Evolutionary conservation across 2,113 vertebrate species (phyloP), one percentile per base, ranked within the genome.

Genomic region (Jacana jacana): DNA sequence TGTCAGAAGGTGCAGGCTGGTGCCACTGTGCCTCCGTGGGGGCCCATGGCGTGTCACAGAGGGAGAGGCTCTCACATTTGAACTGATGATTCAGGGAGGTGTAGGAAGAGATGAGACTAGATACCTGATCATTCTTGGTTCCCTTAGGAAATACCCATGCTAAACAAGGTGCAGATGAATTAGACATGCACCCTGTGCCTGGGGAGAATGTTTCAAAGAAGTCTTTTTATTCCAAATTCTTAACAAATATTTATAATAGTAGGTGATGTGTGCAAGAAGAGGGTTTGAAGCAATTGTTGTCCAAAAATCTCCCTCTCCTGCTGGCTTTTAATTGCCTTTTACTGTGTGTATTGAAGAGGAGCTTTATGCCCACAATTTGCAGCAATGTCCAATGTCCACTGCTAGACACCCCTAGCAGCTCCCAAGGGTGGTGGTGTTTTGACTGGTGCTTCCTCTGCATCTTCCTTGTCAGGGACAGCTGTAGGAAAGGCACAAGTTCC

Each of bases 31-130:
- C 63, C 70, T 51, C 40, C 0, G 0, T n/a, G 57, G 30, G 55
- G 58, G 14, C 35, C 55, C 0, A 0, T 1, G 0, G 35, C 46
- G n/a, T 73, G 54, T 55, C 3, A 1, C 44, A 69, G 52, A 60
- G 44, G 70, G 58, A 70, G 61, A 60, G 16, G 7, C 17, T 65
- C 31, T 55, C 71, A 66, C 1, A 0, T 55, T 91, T 81, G 37
- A 24, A 40, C 30, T 70, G 28, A 27, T 88, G 72, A 30, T 79
- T 66, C 57, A 35, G 46, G 25, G 58, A 66, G 19, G 23, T 17
- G 5, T 23, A 65, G 57, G 68, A 83, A 65, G 64, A 71, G 51
- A 70, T 1, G 28, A 83, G 52, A 52, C 13, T 57, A 81, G 37
- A 4, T 44, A 23, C 1, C 22, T 46, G 63, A 51, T 77, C 0